Evolutionary conservation across 1,140 invertebrate genomes (phyloP), one percentile per base, ranked within the genome.

Genomic region (Odontomachus brunneus): DNA sequence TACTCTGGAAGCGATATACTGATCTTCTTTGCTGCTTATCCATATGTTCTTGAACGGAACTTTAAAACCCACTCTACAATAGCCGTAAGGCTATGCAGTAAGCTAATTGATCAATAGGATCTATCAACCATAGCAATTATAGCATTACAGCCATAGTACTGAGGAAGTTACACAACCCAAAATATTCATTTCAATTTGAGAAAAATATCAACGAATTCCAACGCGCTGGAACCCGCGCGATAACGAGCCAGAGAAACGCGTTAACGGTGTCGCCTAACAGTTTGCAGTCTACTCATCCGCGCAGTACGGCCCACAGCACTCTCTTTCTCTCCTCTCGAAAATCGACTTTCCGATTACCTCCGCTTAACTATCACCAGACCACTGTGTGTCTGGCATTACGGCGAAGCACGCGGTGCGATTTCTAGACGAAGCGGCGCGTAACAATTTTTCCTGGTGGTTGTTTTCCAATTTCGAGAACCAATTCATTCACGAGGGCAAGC

Each of bases 391-490:
- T 57, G 17, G 38, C 29, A 66, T 67, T 69, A 78, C 15, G 51
- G n/a, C 15, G 44, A 15, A 15, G 15, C 19, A 49, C 63, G 51
- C 24, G 51, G 15, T 22, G 26, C 22, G 75, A 29, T 71, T 80
- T 69, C 65, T 49, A 53, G 38, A 63, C 49, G 19, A 44, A 63
- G 38, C 83, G 44, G 48, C 49, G 17, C 72, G 38, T 29, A 72
- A 55, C 51, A 48, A 76, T 75, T 86, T 86, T 83, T 85, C 67
- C 44, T 33, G 74, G 84, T 38, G 74, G 59, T 76, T 73, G 83
- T 83, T 67, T 75, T 84, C 62, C 86, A 85, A 88, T 88, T 88
- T 88, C 72, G 65, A 80, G 84, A 75, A 83, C 49, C 78, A 73
- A 85, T 88, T 76, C 62, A 69, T 60, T 81, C 75, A 51, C 22